Percentiles rank a stretch among this genome's conserved stretches.
phyloP scores from a whole-genome alignment of 2,888 invertebrate genomes.

The Amphiduros pacificus region DNA sequence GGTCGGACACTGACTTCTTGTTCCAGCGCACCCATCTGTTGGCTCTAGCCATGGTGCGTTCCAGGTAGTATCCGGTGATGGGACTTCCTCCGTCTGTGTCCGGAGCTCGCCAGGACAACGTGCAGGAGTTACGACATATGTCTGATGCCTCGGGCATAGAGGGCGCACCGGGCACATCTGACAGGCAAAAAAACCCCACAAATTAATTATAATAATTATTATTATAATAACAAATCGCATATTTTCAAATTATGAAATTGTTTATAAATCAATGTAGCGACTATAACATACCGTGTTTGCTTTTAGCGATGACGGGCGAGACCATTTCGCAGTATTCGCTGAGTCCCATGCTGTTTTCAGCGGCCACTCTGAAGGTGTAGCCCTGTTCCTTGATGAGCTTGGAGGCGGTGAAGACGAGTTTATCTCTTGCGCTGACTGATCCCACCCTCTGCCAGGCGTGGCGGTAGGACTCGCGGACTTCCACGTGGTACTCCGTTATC shows the following conservation, averaged over 20 bases:
- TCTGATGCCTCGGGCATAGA: constrained; percentile 46
- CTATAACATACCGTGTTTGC: constrained; percentile 20
- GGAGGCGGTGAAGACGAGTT: constrained; percentile 25
- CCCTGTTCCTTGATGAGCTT: constrained; percentile 51
- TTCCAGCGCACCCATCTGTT: constrained; percentile 29
- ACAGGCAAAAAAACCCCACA: neutral
- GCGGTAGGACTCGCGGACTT: constrained; percentile 69
- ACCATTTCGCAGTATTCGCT: constrained; percentile 48
- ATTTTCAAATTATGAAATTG: neutral
- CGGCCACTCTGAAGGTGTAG: constrained; percentile 82
- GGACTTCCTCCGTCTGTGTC: constrained; percentile 48
- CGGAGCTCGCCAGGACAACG: constrained; percentile 44
- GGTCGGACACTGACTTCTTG: constrained; percentile 20
- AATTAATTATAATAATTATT: neutral
- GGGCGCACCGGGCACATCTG: constrained; percentile 51
- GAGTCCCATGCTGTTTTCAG: constrained; percentile 68
- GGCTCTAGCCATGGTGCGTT: constrained; percentile 65
- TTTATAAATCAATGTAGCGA: neutral
- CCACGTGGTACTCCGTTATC: constrained; percentile 66
- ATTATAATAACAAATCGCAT: neutral
- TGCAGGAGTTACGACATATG: constrained; percentile 41
- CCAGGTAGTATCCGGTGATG: constrained; percentile 54
- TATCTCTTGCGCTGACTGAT: constrained; percentile 29
- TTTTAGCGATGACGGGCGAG: constrained; percentile 42
- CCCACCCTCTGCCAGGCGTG: constrained; percentile 46